A percentile compares a stretch with the other conserved stretches of the same genome.
Conservation (phyloP, 2,797 vertebrate species). For the Hipposideros larvatus region DNA sequence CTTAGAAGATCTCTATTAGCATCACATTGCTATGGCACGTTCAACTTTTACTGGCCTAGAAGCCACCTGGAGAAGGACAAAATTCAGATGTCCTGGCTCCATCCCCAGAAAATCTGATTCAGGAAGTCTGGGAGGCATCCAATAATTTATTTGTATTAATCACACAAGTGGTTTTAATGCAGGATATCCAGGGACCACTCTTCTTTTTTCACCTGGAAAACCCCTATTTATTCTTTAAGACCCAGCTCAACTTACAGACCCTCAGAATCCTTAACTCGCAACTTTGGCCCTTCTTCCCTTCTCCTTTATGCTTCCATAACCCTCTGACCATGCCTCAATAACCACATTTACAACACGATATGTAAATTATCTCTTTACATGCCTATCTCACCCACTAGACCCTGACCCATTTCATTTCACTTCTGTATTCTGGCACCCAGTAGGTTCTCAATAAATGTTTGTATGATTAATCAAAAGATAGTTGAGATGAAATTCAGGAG, state of each 20-base stretch:
- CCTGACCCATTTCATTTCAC: background rate
- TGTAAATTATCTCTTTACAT: background rate
- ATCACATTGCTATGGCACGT: background rate
- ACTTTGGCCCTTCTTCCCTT: background rate
- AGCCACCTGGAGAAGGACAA: background rate
- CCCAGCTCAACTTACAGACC: background rate
- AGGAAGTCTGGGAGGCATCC: background rate
- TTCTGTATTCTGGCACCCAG: background rate
- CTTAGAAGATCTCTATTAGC: background rate
- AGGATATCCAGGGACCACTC: background rate
- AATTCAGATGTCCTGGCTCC: background rate
- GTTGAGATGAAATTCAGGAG: background rate
- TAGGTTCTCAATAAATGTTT: background rate
- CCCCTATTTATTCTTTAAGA: background rate
- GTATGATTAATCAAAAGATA: background rate
- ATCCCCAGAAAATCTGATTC: background rate
- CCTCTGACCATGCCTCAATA: background rate
- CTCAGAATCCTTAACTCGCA: background rate
- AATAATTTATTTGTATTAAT: background rate
- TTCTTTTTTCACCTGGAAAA: background rate
- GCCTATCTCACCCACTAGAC: background rate
- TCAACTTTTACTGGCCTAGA: background rate
- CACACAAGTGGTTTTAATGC: background rate
- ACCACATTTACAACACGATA: background rate
- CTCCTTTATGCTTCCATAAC: background rate